These are phyloP conservation scores for Lepidurus apus DNA, from an alignment of 1,140 invertebrate species.

Conservation along the genomic window DNA sequence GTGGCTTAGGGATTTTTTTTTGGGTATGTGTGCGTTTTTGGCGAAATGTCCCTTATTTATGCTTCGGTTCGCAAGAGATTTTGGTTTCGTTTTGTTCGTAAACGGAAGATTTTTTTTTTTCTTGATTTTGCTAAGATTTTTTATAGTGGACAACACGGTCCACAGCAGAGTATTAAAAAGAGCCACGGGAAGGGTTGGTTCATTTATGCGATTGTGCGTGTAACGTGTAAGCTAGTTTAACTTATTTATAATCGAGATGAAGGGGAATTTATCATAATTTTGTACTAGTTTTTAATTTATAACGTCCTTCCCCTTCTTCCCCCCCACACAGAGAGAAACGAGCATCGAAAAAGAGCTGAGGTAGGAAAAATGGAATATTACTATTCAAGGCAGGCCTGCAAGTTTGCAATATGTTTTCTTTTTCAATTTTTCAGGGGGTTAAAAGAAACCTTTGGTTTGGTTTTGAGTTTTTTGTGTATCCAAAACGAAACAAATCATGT, in stretches of 20 bases:
- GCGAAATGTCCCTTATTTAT: neutral
- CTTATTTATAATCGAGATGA: conserved; percentile 14
- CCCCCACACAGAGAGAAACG: neutral
- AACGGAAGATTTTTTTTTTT: neutral
- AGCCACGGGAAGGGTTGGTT: neutral
- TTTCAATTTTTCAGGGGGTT: neutral
- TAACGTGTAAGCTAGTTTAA: conserved; percentile 9
- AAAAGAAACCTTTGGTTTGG: neutral
- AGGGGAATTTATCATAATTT: neutral
- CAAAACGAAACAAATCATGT: neutral
- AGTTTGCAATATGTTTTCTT: conserved; percentile 16
- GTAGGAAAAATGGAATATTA: conserved; percentile 5
- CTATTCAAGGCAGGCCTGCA: conserved; percentile 17
- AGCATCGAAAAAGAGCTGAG: neutral
- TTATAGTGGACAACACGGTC: neutral
- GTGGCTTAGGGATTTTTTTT: neutral
- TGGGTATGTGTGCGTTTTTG: neutral
- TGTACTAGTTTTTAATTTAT: conserved; percentile 17
- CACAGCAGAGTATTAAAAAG: conserved; percentile 1
- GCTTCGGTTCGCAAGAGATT: neutral
- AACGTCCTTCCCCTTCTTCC: neutral
- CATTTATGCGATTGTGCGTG: conserved; percentile 12
- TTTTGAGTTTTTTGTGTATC: neutral
- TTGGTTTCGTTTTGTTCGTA: neutral
- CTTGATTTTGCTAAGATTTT: neutral